Conservation (phyloP, 2,113 vertebrate genomes). For the Anser brachyrhynchus region DNA sequence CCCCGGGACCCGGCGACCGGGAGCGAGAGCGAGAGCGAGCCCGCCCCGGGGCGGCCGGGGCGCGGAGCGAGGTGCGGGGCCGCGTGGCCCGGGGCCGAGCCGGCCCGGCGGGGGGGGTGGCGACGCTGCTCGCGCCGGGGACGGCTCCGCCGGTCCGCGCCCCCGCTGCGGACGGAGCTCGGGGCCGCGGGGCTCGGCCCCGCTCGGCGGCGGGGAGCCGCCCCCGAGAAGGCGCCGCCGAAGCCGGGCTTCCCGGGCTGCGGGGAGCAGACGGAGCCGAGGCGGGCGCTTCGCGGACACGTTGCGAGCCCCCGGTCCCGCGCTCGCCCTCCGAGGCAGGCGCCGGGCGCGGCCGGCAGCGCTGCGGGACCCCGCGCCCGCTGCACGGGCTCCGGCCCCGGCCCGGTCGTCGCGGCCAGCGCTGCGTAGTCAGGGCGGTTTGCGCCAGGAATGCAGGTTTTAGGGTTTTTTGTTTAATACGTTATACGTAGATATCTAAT, state of each 20-base stretch:
- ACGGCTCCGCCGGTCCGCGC: too few species aligned
- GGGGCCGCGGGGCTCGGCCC: background rate
- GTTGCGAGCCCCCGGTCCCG: rapidly evolving
- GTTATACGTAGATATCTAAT: too few species aligned
- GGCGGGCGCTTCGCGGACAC: background rate
- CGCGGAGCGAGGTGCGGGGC: background rate
- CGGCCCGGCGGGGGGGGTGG: background rate
- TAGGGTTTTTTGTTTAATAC: too few species aligned
- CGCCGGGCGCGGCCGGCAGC: background rate
- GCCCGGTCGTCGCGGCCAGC: too few species aligned
- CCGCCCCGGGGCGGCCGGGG: too few species aligned
- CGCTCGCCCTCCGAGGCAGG: rapidly evolving
- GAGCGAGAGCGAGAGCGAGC: too few species aligned
- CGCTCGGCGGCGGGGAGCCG: too few species aligned
- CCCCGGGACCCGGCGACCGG: background rate
- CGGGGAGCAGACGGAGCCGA: background rate
- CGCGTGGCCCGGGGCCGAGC: background rate
- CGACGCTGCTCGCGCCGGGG: too few species aligned
- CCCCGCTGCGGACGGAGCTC: background rate
- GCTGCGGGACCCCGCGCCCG: too few species aligned
- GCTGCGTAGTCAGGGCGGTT: rapidly evolving
- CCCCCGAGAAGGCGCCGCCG: background rate
- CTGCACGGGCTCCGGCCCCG: background rate
- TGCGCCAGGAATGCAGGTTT: rapidly evolving
- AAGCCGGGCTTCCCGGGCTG: background rate